phyloP scores from a whole-genome alignment of 2,888 invertebrate species.

The Eulithis testata region DNA sequence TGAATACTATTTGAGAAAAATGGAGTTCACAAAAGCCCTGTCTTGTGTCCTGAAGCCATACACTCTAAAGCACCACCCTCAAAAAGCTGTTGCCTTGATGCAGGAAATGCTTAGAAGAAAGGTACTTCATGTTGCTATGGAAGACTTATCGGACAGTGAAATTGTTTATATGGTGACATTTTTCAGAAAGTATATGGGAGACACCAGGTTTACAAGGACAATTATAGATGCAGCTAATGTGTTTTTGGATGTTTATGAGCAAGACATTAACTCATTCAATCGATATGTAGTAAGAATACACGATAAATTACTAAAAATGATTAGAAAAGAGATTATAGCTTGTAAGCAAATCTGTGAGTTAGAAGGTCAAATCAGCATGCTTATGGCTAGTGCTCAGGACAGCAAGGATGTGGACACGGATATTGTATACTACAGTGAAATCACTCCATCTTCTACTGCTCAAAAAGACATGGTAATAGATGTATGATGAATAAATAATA shows the following conservation, averaged over 20 bases:
- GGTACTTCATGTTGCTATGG: slow-evolving; percentile 90
- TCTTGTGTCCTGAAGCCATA: slow-evolving; percentile 87
- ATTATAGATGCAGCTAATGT: slow-evolving; percentile 90
- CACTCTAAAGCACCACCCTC: slow-evolving; percentile 78
- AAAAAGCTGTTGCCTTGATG: slow-evolving; percentile 91
- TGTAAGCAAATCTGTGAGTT: slow-evolving; percentile 86
- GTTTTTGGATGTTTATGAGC: slow-evolving; percentile 90
- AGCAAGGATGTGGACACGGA: slow-evolving; percentile 68
- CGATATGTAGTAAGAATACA: slow-evolving; percentile 86
- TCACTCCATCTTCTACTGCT: slow-evolving; percentile 75
- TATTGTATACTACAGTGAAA: slow-evolving; percentile 50
- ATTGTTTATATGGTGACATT: slow-evolving; percentile 89
- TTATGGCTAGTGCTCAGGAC: slow-evolving; percentile 86
- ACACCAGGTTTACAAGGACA: slow-evolving; percentile 89
- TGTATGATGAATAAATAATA: slow-evolving; percentile 57
- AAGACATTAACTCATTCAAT: slow-evolving; percentile 85
- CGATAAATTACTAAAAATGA: slow-evolving; percentile 83
- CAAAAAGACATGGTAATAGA: slow-evolving; percentile 85
- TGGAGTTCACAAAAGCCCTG: slow-evolving; percentile 92
- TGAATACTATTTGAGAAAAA: slow-evolving; percentile 90
- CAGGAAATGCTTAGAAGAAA: slow-evolving; percentile 94
- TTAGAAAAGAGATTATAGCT: slow-evolving; percentile 88
- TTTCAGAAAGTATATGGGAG: slow-evolving; percentile 89
- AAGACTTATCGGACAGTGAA: slow-evolving; percentile 88
- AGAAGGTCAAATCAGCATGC: slow-evolving; percentile 88